Base-by-base conservation (phyloP, 2,113 vertebrate species). In the Thermophis baileyi region DNA sequence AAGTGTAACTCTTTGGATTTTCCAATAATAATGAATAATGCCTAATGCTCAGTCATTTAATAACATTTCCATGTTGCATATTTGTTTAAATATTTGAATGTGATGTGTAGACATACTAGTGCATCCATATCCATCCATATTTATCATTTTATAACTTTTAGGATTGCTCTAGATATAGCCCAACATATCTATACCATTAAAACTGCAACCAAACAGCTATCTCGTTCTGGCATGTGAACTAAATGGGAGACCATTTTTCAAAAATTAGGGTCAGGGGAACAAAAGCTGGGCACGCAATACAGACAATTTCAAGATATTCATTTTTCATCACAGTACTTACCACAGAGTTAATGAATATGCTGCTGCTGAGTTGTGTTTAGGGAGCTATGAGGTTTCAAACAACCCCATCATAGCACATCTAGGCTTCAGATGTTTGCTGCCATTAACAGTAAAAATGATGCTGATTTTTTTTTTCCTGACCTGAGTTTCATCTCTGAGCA, bases 331-430 rank as follows among this genome's bases (percentile, higher is more conserved):
- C 55, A 88, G 24, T 69, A 85, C 51, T 85, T 51, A 20, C 74
- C 18, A 35, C n/a, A 63, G 60, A 74, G 86, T 27, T 86, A 88
- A 88, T 88, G n/a, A 92, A 53, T 92, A 92, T 53, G 47, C 87
- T 51, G 86, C 57, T 44, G 47, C 57, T 69, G 57, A 88, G 57
- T 88, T 49, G 54, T 92, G 86, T 53, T 74, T 88, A 88, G 86
- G 87, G 91, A 88, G 54, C 86, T 53, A 35, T 57, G 53, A 57
- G 9, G 27, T 86, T 91, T 86, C 47, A 30, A 91, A 91, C 69
- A 91, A 91, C 53, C 47, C 81, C 27, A 20, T 22, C 81, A 22
- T 86, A 74, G 35, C 35, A 54, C 50, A 10, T 18, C 49, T 88
- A 25, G 20, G n/a, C 47, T 57, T 40, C 27, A 88, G 55, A 57